Evolutionary conservation across 2,113 vertebrate species (phyloP), one percentile per base, ranked within the genome.

Genomic region (Phyllopteryx taeniolatus): DNA sequence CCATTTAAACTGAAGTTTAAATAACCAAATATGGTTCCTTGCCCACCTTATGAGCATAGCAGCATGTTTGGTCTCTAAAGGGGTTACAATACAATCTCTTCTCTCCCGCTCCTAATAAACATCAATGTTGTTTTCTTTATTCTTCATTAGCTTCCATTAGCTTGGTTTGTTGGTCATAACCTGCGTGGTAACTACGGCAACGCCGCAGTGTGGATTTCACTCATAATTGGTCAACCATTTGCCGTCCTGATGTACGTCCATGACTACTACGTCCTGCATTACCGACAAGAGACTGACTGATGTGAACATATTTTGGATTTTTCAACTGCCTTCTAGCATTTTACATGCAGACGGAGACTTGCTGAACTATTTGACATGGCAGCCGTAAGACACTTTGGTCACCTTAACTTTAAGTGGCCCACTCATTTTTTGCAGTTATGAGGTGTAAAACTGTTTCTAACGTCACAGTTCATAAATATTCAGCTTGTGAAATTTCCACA

Each of bases 241-340:
- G 96, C 94, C 0, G 92, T 98, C 72, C 92, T 98, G 51, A 98
- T 98, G 96, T 98, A 98, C 0, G 95, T 98, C 53, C 96, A 98
- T 0, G 96, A 98, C 89, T 98, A 96, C 84, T 98, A 97, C 4
- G 94, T 98, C 69, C 89, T 95, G 43, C 87, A 96, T 88, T 75
- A 91, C 2, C 91, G 93, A 69, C 85, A 86, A 39, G 86, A 87
- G 44, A 67, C 56, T 2, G 66, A 75, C 14, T 87, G 74, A 66
- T 66, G 3, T 59, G 12, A 59, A 5, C 49, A 6, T 19, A 19
- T 39, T 5, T 27, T 59, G 31, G 54, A 57, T 57, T 27, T 5
- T 54, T 57, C 17, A 3, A 0, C 3, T 11, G 49, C 19, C 20
- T 57, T 20, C n/a, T 6, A 22, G 20, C 2, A 0, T 57, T 22